A percentile compares a stretch with the other conserved stretches of the same genome.
Evolutionary conservation across 2,888 invertebrate species (phyloP).

Genomic region (Poecilus cupreus): DNA sequence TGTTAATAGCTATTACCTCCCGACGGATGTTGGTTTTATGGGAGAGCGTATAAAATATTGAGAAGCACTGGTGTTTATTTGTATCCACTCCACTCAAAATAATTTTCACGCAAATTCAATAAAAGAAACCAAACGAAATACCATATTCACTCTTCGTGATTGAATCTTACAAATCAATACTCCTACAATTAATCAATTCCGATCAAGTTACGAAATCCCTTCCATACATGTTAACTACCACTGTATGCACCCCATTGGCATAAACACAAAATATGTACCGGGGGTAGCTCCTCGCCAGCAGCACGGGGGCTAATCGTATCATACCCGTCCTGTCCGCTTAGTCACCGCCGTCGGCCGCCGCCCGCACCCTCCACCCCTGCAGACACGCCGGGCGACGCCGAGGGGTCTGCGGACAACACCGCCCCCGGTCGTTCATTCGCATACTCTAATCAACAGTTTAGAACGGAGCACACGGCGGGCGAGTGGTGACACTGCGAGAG

Average conservation of each 20-base stretch:
- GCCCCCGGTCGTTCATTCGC: conserved; percentile 38
- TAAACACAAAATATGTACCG: neutral
- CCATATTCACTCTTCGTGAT: no score
- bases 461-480: conserved; percentile 27
- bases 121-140: no score
- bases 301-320: conserved; percentile 51
- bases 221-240: neutral
- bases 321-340: conserved; percentile 58
- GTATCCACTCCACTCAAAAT: no score
- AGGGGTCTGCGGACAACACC: conserved; percentile 27
- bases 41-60: no score
- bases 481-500: neutral
- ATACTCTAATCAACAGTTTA: conserved; percentile 59
- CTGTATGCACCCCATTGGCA: conserved; percentile 38
- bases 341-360: conserved; percentile 44
- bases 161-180: no score
- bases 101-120: no score
- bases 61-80: no score
- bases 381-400: neutral
- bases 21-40: no score
- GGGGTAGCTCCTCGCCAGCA: neutral
- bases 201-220: neutral
- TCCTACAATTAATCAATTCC: neutral
- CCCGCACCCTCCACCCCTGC: neutral
- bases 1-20: no score